phyloP scores from a whole-genome alignment of 2,113 vertebrate species.

The Myotis brandtii region DNA sequence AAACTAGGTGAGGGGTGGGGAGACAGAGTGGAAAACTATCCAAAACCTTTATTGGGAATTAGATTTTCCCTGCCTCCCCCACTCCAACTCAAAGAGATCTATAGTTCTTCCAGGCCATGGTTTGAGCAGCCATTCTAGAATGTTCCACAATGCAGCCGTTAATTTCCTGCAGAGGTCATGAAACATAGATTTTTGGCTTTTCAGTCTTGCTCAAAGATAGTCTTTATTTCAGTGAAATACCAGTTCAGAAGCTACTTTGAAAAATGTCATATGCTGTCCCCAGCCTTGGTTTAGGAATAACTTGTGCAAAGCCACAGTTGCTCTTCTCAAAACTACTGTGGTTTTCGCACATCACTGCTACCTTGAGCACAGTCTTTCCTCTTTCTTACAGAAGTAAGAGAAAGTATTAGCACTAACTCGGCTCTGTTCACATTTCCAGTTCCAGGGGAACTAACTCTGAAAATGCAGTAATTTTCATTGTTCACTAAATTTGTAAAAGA shows the following conservation, averaged over 20 bases:
- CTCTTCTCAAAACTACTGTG: conserved; percentile 74
- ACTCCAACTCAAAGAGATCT: conserved; percentile 50
- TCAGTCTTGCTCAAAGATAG: conserved; percentile 62
- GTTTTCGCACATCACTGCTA: conserved; percentile 79
- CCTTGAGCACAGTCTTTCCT: conserved; percentile 68
- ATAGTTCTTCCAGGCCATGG: conserved; percentile 63
- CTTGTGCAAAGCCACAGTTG: conserved; percentile 74
- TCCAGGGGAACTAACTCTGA: conserved; percentile 65
- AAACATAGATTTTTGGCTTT: conserved; percentile 41
- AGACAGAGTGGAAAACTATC: conserved; percentile 49
- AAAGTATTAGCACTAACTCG: conserved; percentile 73
- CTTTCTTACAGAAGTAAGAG: conserved; percentile 80
- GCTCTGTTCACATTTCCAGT: conserved; percentile 73
- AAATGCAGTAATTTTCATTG: conserved; percentile 53
- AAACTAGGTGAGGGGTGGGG: not conserved
- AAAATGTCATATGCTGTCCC: conserved; percentile 46
- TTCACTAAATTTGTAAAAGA: conserved; percentile 16
- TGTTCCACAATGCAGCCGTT: conserved; percentile 64
- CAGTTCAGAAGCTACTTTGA: conserved; percentile 75
- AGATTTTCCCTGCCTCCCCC: conserved; percentile 62
- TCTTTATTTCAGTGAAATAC: conserved; percentile 76
- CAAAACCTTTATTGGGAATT: conserved; percentile 71
- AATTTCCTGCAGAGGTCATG: conserved; percentile 74
- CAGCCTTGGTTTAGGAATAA: conserved; percentile 80
- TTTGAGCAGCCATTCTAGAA: conserved; percentile 64